A percentile compares a stretch with the other conserved stretches of the same genome.
Evolutionary conservation across 2,888 invertebrate genomes (phyloP).

Genomic region (Aquatica leii): DNA sequence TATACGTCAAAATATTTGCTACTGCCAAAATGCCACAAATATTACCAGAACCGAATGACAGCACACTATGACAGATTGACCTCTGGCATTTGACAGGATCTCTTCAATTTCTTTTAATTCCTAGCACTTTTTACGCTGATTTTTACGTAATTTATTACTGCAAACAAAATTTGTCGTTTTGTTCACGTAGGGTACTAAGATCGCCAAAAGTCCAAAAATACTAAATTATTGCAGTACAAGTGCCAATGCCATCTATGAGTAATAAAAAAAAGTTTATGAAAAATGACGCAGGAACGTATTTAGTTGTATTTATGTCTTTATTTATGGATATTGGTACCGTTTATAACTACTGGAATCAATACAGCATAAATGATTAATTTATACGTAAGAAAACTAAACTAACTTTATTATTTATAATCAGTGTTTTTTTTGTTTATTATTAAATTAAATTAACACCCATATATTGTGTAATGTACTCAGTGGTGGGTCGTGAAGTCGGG

Average conservation of each 20-base stretch:
- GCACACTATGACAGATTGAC: conserved; percentile 32
- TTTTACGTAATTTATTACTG: not conserved
- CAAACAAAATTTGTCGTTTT: not conserved
- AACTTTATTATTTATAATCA: too few relatives aligned
- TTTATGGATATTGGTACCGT: too few relatives aligned
- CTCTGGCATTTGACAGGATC: conserved; percentile 29
- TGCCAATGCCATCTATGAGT: not conserved
- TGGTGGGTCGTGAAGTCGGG: too few relatives aligned
- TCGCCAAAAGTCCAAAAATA: not conserved
- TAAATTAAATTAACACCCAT: too few relatives aligned
- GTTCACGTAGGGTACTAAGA: conserved; percentile 7
- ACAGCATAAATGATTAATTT: too few relatives aligned
- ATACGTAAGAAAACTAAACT: too few relatives aligned
- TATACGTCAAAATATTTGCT: conserved; percentile 22
- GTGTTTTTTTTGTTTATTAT: too few relatives aligned
- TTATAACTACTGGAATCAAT: too few relatives aligned
- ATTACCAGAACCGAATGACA: conserved; percentile 31
- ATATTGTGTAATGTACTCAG: too few relatives aligned
- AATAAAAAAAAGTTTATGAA: not conserved
- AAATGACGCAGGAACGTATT: not conserved
- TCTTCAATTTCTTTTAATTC: not conserved
- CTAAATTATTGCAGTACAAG: not conserved
- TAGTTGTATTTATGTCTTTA: not conserved
- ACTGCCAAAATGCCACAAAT: conserved; percentile 35
- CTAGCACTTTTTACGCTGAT: not conserved